Percentiles rank a stretch among this genome's conserved stretches.
These are phyloP conservation scores for Euura lappo DNA, from an alignment of 1,140 invertebrate species.

Conservation along the genomic window DNA sequence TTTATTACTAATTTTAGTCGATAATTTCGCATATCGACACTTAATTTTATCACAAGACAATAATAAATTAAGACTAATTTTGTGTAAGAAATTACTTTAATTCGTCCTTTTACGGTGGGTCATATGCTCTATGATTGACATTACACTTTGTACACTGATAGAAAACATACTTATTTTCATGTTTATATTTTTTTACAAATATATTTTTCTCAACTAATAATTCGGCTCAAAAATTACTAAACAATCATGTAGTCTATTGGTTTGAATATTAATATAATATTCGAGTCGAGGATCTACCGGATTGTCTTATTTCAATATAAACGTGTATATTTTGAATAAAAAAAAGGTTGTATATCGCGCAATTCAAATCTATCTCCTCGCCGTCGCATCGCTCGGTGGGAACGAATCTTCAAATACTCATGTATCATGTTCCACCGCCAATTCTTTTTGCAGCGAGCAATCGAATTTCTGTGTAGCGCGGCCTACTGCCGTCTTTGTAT, in stretches of 20 bases:
- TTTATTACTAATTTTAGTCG: background rate
- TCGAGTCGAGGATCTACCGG: background rate
- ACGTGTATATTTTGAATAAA: conserved; percentile 5
- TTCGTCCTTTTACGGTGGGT: background rate
- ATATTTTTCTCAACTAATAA: background rate
- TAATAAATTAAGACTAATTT: background rate
- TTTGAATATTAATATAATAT: conserved; percentile 5
- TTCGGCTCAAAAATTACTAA: background rate
- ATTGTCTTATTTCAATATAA: background rate
- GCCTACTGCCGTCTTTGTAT: background rate
- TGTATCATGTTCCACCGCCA: background rate
- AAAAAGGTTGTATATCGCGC: background rate
- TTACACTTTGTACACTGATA: conserved; percentile 7
- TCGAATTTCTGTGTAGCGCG: background rate
- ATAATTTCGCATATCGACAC: background rate
- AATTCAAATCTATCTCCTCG: background rate
- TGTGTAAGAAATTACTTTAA: background rate
- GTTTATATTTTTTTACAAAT: background rate
- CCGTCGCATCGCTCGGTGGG: too few species aligned
- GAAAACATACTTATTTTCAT: background rate
- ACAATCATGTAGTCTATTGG: background rate
- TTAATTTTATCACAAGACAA: background rate
- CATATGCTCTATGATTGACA: conserved; percentile 2
- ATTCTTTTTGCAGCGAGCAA: background rate
- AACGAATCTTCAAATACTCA: background rate